phyloP scores from a whole-genome alignment of 2,888 invertebrate species.

The Odontomyia ornata region DNA sequence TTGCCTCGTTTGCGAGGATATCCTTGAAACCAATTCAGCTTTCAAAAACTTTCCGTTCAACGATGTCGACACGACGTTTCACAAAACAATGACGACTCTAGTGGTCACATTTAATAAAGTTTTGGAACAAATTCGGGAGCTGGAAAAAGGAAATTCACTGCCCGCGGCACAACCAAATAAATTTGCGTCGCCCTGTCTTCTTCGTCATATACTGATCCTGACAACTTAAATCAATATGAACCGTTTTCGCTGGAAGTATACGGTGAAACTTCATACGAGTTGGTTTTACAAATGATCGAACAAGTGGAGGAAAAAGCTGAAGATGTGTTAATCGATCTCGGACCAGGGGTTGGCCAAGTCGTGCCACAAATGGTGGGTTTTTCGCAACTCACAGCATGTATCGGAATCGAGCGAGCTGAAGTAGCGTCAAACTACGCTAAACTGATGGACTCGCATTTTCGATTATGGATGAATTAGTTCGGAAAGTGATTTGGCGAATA shows the following conservation, averaged over 20 bases:
- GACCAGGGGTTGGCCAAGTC: conserved; percentile 98
- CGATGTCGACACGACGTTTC: conserved; percentile 91
- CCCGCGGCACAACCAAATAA: conserved; percentile 86
- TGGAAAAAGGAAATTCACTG: conserved; percentile 94
- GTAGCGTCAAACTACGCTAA: conserved; percentile 95
- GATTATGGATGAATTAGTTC: conserved; percentile 97
- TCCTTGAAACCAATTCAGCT: conserved; percentile 92
- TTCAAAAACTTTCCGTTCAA: conserved; percentile 79
- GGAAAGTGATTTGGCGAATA: conserved; percentile 94
- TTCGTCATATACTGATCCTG: conserved; percentile 97
- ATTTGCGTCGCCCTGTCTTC: conserved; percentile 81
- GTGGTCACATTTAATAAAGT: conserved; percentile 95
- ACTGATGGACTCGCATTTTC: conserved; percentile 90
- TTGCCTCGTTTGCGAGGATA: conserved; percentile 94
- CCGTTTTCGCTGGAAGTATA: conserved; percentile 99
- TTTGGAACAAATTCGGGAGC: conserved; percentile 88
- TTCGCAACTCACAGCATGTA: conserved; percentile 88
- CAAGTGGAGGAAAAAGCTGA: conserved; percentile 91
- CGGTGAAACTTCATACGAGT: conserved; percentile 98
- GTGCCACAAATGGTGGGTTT: conserved; percentile 98
- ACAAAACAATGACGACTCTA: conserved; percentile 90
- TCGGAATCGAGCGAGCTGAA: conserved; percentile 97
- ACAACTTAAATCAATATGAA: conserved; percentile 98
- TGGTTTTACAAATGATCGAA: conserved; percentile 98
- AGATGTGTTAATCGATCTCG: conserved; percentile 98